Base-by-base conservation (phyloP, 2,113 vertebrate genomes). In the Steatornis caripensis region DNA sequence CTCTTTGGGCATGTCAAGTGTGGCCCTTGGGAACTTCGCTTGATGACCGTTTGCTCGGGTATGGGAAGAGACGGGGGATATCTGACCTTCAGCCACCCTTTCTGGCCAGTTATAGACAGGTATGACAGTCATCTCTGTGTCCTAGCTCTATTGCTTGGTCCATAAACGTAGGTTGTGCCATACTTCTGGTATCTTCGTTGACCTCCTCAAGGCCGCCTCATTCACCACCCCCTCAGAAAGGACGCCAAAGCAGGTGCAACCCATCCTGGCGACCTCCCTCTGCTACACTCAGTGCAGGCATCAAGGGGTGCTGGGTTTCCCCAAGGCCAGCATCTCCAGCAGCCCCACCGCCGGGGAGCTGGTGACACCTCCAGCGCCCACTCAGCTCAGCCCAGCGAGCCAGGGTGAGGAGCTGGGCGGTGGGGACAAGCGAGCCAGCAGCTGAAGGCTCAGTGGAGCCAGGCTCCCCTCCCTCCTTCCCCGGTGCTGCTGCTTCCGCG, bases 391-490 rank as follows among this genome's bases (percentile, higher is more conserved):
- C 46, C 32, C 1, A 2, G 61, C 1, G 5, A 75, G 60, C n/a
- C 4, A 3, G 45, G 36, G 69, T 15, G 4, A 49, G 49, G 81
- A 84, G 87, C 89, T 23, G 20, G 80, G 53, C 3, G 30, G 89
- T 49, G 27, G 76, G 83, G 94, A 41, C 77, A 92, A 39, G 57
- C 49, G 32, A 84, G 76, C 76, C 95, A 96, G 94, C 90, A 87
- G 95, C 71, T 90, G 95, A 92, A 29, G 90, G 92, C 84, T 91
- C 76, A 16, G 80, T 11, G 4, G 43, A 87, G 69, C 69, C 36
- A 36, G 4, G 69, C 70, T 86, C 48, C 90, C 70, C 57, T 70
- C 62, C 55, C 57, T 74, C 62, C 37, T 48, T 75, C 53, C 55
- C 80, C 0, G 0, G 32, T 54, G 53, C 68, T 74, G 54, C n/a